Evolutionary conservation across 2,113 vertebrate species (phyloP).

Genomic region (Corythornis vintsioides): DNA sequence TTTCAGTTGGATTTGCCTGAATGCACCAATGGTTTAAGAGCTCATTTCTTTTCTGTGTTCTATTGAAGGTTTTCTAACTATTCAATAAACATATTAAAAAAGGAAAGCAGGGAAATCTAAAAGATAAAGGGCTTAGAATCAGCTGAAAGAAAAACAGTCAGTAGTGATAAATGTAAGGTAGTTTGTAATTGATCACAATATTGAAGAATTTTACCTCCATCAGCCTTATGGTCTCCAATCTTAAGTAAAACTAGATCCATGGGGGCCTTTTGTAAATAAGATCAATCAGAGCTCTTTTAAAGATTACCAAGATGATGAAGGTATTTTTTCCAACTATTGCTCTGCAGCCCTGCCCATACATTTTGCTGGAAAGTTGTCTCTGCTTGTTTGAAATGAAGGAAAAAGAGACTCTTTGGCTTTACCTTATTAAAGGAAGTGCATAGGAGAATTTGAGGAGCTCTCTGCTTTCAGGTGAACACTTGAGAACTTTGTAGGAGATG

Average conservation of each 20-base stretch:
- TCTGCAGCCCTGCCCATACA: neutral
- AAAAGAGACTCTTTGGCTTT: neutral
- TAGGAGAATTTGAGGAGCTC: neutral
- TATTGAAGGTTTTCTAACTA: constrained; percentile 11
- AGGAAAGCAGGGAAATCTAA: neutral
- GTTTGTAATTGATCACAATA: constrained; percentile 40
- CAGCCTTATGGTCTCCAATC: constrained; percentile 1
- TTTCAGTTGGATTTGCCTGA: neutral
- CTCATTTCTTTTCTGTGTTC: neutral
- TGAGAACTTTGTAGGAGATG: neutral
- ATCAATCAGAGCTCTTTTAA: constrained; percentile 40
- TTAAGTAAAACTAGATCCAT: constrained; percentile 25
- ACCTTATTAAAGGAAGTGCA: neutral
- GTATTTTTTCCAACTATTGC: neutral
- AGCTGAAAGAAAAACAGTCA: constrained; percentile 41
- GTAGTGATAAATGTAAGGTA: constrained; percentile 43
- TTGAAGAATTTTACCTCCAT: constrained; percentile 40
- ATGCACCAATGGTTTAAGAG: neutral
- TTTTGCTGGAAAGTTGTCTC: neutral
- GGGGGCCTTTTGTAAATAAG: constrained; percentile 46
- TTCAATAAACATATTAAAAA: neutral
- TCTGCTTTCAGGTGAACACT: neutral
- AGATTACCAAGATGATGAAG: neutral
- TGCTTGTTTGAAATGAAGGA: neutral
- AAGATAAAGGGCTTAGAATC: constrained; percentile 45